Conservation (phyloP, 2,888 invertebrate genomes). For the Dicyrtoma fusca region DNA sequence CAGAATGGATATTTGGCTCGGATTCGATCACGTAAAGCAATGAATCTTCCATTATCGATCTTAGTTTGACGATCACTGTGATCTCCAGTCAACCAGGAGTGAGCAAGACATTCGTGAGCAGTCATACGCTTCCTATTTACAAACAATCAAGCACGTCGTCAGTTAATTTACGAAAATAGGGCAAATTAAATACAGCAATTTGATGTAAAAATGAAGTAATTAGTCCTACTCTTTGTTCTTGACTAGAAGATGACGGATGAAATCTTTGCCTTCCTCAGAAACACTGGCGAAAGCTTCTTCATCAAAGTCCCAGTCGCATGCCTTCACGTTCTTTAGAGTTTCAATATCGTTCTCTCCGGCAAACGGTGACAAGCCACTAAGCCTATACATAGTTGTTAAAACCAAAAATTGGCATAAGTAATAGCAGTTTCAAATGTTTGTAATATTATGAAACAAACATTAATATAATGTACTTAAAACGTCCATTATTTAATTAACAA, state of each 20-base stretch:
- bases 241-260: conserved; percentile 87
- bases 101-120: conserved; percentile 93
- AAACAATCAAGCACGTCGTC: conserved; percentile 49
- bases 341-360: conserved; percentile 98
- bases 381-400: no score
- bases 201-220: neutral
- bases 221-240: conserved; percentile 84
- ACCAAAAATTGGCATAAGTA: no score
- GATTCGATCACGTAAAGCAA: conserved; percentile 83
- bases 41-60: conserved; percentile 83
- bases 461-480: no score
- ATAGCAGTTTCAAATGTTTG: no score
- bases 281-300: conserved; percentile 91
- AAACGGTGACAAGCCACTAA: conserved; percentile 98
- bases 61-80: conserved; percentile 72
- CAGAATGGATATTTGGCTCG: conserved; percentile 79
- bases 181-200: neutral
- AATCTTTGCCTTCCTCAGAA: conserved; percentile 97
- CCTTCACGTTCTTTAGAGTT: conserved; percentile 96
- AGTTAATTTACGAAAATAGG: neutral
- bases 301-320: conserved; percentile 99
- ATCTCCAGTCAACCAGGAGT: conserved; percentile 92
- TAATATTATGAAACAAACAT: no score
- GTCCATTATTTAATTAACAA: no score
- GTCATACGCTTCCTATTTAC: conserved; percentile 96